Base-by-base conservation (phyloP, 2,888 invertebrate species). In the Chrysodeixis includens region DNA sequence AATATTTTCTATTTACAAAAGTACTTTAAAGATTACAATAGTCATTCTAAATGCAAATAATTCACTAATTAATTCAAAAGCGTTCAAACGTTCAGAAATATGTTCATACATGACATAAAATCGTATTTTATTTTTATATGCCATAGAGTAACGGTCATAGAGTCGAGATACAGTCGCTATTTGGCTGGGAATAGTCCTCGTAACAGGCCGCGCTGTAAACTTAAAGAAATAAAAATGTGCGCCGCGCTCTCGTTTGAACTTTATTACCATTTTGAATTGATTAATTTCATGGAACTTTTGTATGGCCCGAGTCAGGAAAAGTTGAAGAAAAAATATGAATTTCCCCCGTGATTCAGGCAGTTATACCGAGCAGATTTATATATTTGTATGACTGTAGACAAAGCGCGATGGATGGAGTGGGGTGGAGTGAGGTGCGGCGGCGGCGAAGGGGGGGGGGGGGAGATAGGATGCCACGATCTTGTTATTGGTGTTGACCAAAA, bases 301-400 rank as follows among this genome's bases (percentile, higher is more conserved):
- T 64, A 63, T 49, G 56, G 10, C 30, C 52, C 26, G 58, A 62
- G 65, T 65, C 76, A 71, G 66, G 58, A 76, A 70, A 70, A 70
- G 60, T 75, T 57, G n/a, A 72, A 70, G 71, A 56, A 70, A 49
- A 74, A 73, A 75, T 65, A 73, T 75, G 76, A 65, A 76, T 76
- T 70, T 75, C 55, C 57, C 18, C 46, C 20, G 64, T 68, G 62
- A 64, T 75, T 64, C 67, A 71, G 53, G 60, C 71, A 62, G 65
- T 49, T 49, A 49, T 12, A n/a, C 58, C 52, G 56, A 58, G 44
- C 52, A 52, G 66, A 71, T 66, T 76, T 75, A 79, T 75, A 65
- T 78, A 59, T 71, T 71, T 67, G 76, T 67, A 57, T 35, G 46
- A 70, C 14, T 56, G 35, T 16, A 14, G 22, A n/a, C 26, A 40